These are phyloP conservation scores for Papilio xuthus DNA, from an alignment of 1,140 invertebrate genomes.

Conservation along the genomic window DNA sequence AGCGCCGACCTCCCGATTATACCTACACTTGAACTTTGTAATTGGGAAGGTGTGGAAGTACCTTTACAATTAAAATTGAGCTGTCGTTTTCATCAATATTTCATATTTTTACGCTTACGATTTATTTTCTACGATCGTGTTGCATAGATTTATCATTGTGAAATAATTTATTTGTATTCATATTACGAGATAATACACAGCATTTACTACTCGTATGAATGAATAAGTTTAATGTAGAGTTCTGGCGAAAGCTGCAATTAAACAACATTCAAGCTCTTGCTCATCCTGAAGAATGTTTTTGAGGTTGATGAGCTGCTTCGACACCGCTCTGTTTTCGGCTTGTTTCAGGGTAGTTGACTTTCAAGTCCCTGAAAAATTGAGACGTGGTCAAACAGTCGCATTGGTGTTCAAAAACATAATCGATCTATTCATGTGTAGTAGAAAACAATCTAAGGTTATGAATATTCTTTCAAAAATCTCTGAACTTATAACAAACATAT, in stretches of 20 bases:
- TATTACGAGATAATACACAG: no score
- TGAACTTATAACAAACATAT: background rate
- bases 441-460: background rate
- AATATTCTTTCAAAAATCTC: background rate
- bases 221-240: no score
- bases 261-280: background rate
- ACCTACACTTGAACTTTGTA: conserved; percentile 73
- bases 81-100: background rate
- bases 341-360: background rate
- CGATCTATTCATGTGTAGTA: no score
- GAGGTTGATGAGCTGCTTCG: no score
- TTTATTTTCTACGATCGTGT: no score
- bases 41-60: conserved; percentile 49
- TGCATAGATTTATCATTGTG: no score
- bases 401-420: no score
- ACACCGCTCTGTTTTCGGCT: background rate
- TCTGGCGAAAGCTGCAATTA: background rate
- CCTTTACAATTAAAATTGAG: conserved; percentile 42
- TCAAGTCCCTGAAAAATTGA: background rate
- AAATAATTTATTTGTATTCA: no score
- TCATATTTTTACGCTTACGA: no score
- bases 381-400: no score
- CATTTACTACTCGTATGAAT: no score
- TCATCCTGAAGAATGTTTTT: background rate
- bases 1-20: conserved; percentile 54